Base-by-base conservation (phyloP, 2,888 invertebrate species). In the Siphlonurus alternatus region DNA sequence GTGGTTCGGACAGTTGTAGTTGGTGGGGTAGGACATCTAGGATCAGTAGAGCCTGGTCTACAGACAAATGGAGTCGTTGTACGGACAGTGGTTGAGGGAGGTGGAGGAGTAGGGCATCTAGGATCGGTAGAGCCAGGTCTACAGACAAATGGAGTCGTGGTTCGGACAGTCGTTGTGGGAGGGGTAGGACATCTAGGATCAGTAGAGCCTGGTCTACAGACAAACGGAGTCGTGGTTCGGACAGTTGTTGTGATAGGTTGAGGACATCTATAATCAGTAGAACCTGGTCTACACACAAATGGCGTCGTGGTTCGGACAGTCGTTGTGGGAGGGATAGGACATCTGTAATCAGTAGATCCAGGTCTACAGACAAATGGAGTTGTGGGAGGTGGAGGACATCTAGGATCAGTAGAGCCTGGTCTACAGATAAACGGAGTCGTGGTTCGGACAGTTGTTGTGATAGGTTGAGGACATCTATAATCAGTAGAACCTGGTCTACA, bases 101-200 rank as follows among this genome's bases (percentile, higher is more conserved):
- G 66, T 65, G 69, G 51, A 2, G 19, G 19, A 7, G 64, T 56
- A 15, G 63, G 63, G 25, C 71, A 79, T 75, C 74, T 69, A 0
- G 75, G 75, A 70, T 78, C 72, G 1, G 71, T 70, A 1, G 74
- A 77, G 71, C 67, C 76, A 61, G 71, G 76, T 68, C 70, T 70
- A 66, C 73, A 74, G 2, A 69, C 56, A 22, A 56, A 56, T 56
- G 7, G 72, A 0, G 70, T 67, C 0, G 72, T 68, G 0, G 73
- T 70, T 0, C 73, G 71, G 19, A 72, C 66, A 1, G 74, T 73
- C 20, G 63, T 64, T 66, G 70, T 67, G 7, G 56, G 53, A 22
- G 62, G 69, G 73, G 67, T 74, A 73, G 70, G 70, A 59, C 70
- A 70, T 23, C 68, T 61, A n/a, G 70, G 68, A 59, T 70, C 66